Percentiles rank a stretch among this genome's conserved stretches.
These are phyloP conservation scores for Nemoura dubitans DNA, from an alignment of 2,888 invertebrate species.

Conservation along the genomic window DNA sequence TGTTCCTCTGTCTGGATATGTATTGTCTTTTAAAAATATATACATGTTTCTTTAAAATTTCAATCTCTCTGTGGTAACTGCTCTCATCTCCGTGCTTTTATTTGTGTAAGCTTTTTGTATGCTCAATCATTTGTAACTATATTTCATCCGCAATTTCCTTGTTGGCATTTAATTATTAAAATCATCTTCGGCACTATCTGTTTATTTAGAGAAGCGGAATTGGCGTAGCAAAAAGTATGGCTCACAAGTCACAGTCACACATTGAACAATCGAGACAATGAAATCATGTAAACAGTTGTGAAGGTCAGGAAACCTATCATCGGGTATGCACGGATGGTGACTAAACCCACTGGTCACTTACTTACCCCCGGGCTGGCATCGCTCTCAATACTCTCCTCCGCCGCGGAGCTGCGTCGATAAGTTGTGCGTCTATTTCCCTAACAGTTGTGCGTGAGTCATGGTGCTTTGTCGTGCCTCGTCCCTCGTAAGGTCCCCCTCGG, in stretches of 20 bases:
- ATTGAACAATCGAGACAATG: neutral
- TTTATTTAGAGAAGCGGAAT: neutral
- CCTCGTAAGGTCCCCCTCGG: neutral
- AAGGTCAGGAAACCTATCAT: neutral
- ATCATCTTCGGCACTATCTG: neutral
- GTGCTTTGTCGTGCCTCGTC: neutral
- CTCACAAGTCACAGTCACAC: too few relatives aligned
- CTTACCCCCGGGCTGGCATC: neutral
- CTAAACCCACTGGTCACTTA: neutral
- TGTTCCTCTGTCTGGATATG: neutral
- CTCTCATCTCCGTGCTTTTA: too few relatives aligned
- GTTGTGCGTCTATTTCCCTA: slow-evolving; percentile 5
- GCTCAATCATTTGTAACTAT: too few relatives aligned
- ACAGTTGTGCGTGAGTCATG: slow-evolving; percentile 12
- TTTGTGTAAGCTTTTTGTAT: too few relatives aligned
- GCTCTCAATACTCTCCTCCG: neutral
- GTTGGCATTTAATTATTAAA: neutral
- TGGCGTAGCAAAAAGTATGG: neutral
- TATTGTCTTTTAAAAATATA: neutral
- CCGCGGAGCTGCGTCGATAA: neutral
- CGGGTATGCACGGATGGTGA: neutral
- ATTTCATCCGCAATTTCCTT: neutral
- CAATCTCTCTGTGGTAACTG: neutral
- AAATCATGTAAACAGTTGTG: neutral
- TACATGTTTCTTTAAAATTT: neutral